Percentiles rank a stretch among this genome's conserved stretches.
Conservation (phyloP, 2,797 vertebrate genomes). For the Philypnodon macrostomus region DNA sequence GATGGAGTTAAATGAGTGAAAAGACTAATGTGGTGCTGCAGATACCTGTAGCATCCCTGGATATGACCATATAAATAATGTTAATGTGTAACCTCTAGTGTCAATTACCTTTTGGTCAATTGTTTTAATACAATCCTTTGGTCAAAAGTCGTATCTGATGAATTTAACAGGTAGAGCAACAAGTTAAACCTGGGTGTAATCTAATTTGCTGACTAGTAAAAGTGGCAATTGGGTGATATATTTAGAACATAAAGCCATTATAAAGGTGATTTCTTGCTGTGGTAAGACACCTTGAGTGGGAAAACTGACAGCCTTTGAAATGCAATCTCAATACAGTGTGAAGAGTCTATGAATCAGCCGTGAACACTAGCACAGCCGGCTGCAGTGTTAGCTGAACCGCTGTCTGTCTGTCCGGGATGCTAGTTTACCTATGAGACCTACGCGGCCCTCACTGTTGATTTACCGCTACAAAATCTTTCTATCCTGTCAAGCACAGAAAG, state of each 20-base stretch:
- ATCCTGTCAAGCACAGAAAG: not conserved
- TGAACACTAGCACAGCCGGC: slow-evolving; percentile 29
- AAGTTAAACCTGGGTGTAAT: slow-evolving; percentile 34
- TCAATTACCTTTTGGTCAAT: too few species aligned
- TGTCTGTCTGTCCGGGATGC: slow-evolving; percentile 62
- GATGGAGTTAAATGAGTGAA: too few species aligned
- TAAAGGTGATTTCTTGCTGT: not conserved
- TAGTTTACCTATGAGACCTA: slow-evolving; percentile 58
- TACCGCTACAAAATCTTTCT: slow-evolving; percentile 34
- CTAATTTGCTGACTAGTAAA: not conserved
- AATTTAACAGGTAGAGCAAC: slow-evolving; percentile 45
- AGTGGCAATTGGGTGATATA: slow-evolving; percentile 6
- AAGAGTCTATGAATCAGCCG: slow-evolving; percentile 41
- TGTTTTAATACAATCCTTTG: too few species aligned
- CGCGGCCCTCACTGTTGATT: slow-evolving; percentile 45
- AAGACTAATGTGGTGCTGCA: too few species aligned
- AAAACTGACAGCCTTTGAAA: slow-evolving; percentile 10
- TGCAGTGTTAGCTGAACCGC: slow-evolving; percentile 50
- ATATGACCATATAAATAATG: too few species aligned
- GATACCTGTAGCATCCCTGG: too few species aligned
- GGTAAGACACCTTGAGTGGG: slow-evolving; percentile 17
- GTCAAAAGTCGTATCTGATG: not conserved
- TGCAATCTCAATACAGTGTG: not conserved
- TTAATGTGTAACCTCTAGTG: too few species aligned
- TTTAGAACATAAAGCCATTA: not conserved